Percentiles rank a stretch among this genome's conserved stretches.
Conservation (phyloP, 1,140 invertebrate species). For the Diorhabda sublineata region DNA sequence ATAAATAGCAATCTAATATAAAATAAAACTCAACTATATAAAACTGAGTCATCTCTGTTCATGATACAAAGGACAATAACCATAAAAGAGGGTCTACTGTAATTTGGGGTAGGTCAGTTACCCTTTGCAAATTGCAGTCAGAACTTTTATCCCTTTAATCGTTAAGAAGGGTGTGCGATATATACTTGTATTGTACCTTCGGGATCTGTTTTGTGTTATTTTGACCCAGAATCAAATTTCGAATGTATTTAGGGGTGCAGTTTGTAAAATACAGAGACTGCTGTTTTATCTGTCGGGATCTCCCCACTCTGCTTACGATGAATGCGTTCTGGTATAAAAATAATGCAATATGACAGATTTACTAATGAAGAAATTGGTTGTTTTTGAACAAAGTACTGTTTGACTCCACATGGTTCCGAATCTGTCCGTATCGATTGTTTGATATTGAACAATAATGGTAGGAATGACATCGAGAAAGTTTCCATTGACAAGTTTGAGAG, state of each 20-base stretch:
- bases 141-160: neutral
- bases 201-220: neutral
- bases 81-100: neutral
- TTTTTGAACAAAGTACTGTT: too few relatives aligned
- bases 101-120: neutral
- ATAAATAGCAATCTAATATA: neutral
- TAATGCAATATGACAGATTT: too few relatives aligned
- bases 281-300: too few relatives aligned
- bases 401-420: too few relatives aligned
- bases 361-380: too few relatives aligned
- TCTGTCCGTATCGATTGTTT: too few relatives aligned
- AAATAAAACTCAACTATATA: neutral
- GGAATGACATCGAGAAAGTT: too few relatives aligned
- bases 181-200: neutral
- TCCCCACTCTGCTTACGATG: too few relatives aligned
- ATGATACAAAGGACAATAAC: neutral
- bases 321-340: too few relatives aligned
- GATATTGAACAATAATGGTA: too few relatives aligned
- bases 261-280: neutral
- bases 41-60: neutral
- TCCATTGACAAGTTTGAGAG: too few relatives aligned
- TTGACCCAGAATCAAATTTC: slow-evolving; percentile 1
- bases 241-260: neutral
- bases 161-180: neutral
- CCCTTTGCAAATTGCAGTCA: neutral